A percentile compares a stretch with the other conserved stretches of the same genome.
Evolutionary conservation across 53 echinoderm and acorn worm genomes (phyloP).

Genomic region (Arbacia lixula): DNA sequence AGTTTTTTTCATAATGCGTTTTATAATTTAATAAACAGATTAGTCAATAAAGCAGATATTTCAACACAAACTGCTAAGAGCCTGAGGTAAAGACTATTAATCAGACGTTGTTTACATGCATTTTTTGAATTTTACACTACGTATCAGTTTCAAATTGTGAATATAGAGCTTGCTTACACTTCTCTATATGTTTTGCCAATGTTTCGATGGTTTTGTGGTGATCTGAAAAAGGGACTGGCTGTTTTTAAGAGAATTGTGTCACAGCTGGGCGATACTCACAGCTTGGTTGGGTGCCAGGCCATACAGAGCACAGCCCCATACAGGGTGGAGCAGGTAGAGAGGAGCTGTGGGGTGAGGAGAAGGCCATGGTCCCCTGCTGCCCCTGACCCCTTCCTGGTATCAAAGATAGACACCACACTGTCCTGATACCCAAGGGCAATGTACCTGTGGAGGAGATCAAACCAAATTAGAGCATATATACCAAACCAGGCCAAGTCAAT

Average conservation of each 20-base stretch:
- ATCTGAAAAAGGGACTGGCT: neutral
- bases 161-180: no score
- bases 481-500: neutral
- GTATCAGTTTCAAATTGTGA: no score
- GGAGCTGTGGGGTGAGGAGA: slow-evolving; percentile 23
- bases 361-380: neutral
- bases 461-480: neutral
- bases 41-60: no score
- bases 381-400: slow-evolving; percentile 18
- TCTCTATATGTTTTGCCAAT: no score
- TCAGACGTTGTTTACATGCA: no score
- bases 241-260: neutral
- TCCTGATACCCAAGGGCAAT: slow-evolving; percentile 73
- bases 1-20: no score
- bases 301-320: slow-evolving; percentile 80
- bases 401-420: slow-evolving; percentile 74
- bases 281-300: slow-evolving; percentile 82
- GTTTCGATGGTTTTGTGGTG: no score
- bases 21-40: no score
- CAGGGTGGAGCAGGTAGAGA: slow-evolving; percentile 55
- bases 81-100: no score
- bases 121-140: no score
- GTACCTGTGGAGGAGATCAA: slow-evolving; percentile 49
- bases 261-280: slow-evolving; percentile 61
- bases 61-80: no score